A percentile compares a stretch with the other conserved stretches of the same genome.
Evolutionary conservation across 1,140 invertebrate species (phyloP).

Genomic region (Luehdorfia chinensis): DNA sequence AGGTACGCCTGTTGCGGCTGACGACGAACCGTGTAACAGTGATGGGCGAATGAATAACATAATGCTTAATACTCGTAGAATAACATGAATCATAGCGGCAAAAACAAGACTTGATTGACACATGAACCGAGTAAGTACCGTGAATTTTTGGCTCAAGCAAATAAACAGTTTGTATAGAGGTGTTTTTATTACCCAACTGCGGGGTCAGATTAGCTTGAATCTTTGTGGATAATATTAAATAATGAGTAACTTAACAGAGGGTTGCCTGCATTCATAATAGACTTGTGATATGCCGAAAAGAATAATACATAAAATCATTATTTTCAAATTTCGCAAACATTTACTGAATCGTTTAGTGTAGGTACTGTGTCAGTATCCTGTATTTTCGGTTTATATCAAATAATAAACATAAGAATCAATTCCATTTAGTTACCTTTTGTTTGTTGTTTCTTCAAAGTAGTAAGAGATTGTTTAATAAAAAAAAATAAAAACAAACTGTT

Average conservation of each 20-base stretch:
- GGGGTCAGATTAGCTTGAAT: conserved; percentile 49
- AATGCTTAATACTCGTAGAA: conserved; percentile 59
- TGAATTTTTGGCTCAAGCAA: conserved; percentile 47
- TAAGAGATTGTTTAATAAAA: no score
- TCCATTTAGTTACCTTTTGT: no score
- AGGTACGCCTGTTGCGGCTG: conserved; percentile 33
- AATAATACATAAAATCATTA: not conserved
- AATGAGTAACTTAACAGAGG: conserved; percentile 25
- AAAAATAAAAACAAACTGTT: no score
- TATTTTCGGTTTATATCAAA: no score
- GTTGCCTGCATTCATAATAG: not conserved
- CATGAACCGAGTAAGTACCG: conserved; percentile 54
- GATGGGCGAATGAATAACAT: conserved; percentile 68
- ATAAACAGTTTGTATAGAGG: conserved; percentile 49
- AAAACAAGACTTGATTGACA: conserved; percentile 65
- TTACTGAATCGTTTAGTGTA: not conserved
- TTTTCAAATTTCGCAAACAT: no score
- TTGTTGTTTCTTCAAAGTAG: no score
- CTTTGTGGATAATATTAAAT: conserved; percentile 61
- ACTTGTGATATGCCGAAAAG: not conserved
- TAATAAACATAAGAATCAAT: no score
- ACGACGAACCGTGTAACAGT: conserved; percentile 36
- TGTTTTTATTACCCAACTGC: conserved; percentile 57
- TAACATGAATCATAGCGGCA: conserved; percentile 54
- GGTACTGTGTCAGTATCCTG: not conserved